Base-by-base conservation (phyloP, 1,140 invertebrate species). In the Scaptomyza graminum region DNA sequence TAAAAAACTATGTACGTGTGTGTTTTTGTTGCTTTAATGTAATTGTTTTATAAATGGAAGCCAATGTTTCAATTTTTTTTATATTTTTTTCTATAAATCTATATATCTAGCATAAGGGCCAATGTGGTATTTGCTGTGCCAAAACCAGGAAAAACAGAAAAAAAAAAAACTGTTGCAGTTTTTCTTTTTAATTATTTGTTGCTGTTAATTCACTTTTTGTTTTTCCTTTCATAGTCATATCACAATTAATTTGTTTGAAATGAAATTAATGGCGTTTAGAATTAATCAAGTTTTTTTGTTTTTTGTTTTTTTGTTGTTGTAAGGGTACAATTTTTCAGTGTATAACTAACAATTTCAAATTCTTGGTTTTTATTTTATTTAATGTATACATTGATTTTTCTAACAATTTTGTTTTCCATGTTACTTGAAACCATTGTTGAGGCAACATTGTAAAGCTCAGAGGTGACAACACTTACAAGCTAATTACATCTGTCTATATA, bases 371-470 rank as follows among this genome's bases (percentile, higher is more conserved):
- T 56, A 3, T 46, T 34, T 51, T 28, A 8, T 25, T 59, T 11
- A 46, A 5, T 50, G 12, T 59, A 34, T 59, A 22, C 60, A 68
- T 63, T 28, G 49, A 52, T 68, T 74, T 65, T 65, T 70, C 65
- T 70, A 70, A 70, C 65, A 74, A 70, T 71, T 70, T 80, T 65
- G 47, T 83, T 78, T 74, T 83, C 61, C 52, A 74, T 85, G 79
- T 78, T 83, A 79, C 66, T 57, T 87, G 83, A 88, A 88, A 88
- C 83, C 83, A 84, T 89, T 79, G 79, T 88, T 88, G 83, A 88
- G 83, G 83, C 83, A 88, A 88, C 83, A 88, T 72, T 89, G 83
- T 88, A 88, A 88, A 88, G 83, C 83, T 88, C 83, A 88, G 83
- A 83, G 83, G 79, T 88, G 79, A 77, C 84, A 88, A 88, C 83